A percentile compares a stretch with the other conserved stretches of the same genome.
Conservation (phyloP, 1,140 invertebrate species). For the Orius insidiosus region DNA sequence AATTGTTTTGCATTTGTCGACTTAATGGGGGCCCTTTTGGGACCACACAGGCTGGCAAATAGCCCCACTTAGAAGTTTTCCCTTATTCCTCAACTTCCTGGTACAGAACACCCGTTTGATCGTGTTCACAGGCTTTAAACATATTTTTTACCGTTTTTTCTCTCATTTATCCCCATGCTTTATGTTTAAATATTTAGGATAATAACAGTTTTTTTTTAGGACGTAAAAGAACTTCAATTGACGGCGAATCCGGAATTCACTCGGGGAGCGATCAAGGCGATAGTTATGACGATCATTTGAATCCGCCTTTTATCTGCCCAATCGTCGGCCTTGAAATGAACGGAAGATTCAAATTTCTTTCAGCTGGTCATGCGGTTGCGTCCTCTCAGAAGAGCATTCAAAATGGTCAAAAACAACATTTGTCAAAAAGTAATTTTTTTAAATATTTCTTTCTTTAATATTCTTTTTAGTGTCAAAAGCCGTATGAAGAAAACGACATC, state of each 20-base stretch:
- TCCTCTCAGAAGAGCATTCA: conserved; percentile 87
- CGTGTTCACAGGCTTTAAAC: too few species aligned
- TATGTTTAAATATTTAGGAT: too few species aligned
- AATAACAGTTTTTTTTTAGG: too few species aligned
- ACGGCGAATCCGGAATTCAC: conserved; percentile 72
- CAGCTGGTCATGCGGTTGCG: conserved; percentile 90
- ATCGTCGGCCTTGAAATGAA: conserved; percentile 94
- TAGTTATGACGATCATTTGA: conserved; percentile 58
- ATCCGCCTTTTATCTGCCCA: conserved; percentile 83
- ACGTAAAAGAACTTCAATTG: conserved; percentile 75
- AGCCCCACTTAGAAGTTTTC: too few species aligned
- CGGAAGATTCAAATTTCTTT: conserved; percentile 86
- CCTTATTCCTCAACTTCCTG: too few species aligned
- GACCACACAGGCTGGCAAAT: too few species aligned
- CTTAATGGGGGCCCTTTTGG: too few species aligned
- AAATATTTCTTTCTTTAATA: conserved; percentile 12
- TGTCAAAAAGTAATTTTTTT: conserved; percentile 43
- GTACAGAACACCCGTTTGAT: too few species aligned
- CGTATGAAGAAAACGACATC: conserved; percentile 59
- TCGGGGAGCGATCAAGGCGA: conserved; percentile 55
- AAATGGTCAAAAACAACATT: conserved; percentile 64
- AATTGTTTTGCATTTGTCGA: too few species aligned
- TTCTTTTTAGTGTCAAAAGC: conserved; percentile 51
- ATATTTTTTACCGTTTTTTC: too few species aligned
- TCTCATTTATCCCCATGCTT: too few species aligned